Evolutionary conservation across 1,140 invertebrate species (phyloP), one percentile per base, ranked within the genome.

Genomic region (Intoshia linei): DNA sequence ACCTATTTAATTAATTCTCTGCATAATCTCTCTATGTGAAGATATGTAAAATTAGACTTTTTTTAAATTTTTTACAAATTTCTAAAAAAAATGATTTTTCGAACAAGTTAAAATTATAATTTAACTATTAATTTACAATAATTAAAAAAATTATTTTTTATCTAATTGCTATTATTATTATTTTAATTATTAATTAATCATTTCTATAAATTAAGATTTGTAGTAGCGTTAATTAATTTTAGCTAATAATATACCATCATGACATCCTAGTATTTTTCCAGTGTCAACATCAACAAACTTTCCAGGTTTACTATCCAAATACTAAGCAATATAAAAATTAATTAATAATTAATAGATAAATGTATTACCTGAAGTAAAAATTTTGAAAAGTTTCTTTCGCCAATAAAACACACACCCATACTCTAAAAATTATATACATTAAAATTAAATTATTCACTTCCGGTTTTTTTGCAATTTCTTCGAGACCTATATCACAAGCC

Each of bases 401-500:
- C 84, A 50, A 93, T 75, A 54, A 92, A 92, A 59, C 83, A 93
- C 44, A 93, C 87, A 14, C 84, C 83, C 51, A 72, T 76, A 49
- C 77, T 87, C 59, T 64, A 45, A 32, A 54, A 55, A 44, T 20
- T 41, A 43, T 49, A 44, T 7, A n/a, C 4, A 33, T 19, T 18
- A 20, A 33, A 18, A 40, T 15, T 39, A 29, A 18, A 30, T 11
- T 15, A n/a, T 21, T 24, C 39, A 63, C 62, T 48, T 92, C 81
- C 50, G 65, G 72, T 48, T 83, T 90, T 17, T 62, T 58, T n/a
- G 68, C 68, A 43, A 90, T 64, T 44, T 63, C 62, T 7, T 68
- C 50, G 32, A 92, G 60, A 1, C 69, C 69, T 52, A 68, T 63
- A 42, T 67, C 52, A 32, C 47, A 43, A 6, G 81, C 83, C 20